Percentiles rank a stretch among this genome's conserved stretches.
phyloP scores from a whole-genome alignment of 2,113 vertebrate species.

The Hippocampus mohnikei region DNA sequence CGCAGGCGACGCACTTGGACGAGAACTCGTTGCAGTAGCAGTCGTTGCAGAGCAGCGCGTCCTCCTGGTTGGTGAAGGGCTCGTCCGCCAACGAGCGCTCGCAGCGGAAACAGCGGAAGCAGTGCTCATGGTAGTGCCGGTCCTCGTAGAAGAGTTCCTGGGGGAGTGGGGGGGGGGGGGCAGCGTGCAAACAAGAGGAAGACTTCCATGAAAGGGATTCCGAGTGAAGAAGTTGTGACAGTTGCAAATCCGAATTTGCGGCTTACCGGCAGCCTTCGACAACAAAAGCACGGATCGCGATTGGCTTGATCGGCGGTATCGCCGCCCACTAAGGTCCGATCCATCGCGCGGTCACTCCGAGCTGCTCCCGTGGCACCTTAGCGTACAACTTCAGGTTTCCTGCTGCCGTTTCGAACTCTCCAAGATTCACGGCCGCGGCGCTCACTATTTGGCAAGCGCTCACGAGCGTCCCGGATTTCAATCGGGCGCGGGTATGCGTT shows the following conservation, averaged over 20 bases:
- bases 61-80: slow-evolving; percentile 94
- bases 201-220: no score
- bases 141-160: slow-evolving; percentile 98
- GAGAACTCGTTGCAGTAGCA: slow-evolving; percentile 98
- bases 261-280: no score
- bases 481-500: background rate
- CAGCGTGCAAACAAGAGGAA: background rate
- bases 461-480: background rate
- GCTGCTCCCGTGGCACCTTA: background rate
- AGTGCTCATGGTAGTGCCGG: slow-evolving; percentile 93
- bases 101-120: slow-evolving; percentile 96
- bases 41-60: slow-evolving; percentile 90
- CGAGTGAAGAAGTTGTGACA: no score
- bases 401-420: background rate
- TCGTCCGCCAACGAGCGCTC: slow-evolving; percentile 91
- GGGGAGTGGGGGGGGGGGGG: background rate
- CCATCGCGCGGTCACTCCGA: background rate
- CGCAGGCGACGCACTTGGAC: slow-evolving; percentile 90
- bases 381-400: background rate
- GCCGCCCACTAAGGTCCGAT: background rate
- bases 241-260: no score
- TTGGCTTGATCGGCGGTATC: background rate
- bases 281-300: no score
- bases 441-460: background rate
- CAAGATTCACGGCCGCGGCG: no score